These are phyloP conservation scores for Hipposideros armiger DNA, from an alignment of 2,113 vertebrate genomes.

Conservation along the genomic window DNA sequence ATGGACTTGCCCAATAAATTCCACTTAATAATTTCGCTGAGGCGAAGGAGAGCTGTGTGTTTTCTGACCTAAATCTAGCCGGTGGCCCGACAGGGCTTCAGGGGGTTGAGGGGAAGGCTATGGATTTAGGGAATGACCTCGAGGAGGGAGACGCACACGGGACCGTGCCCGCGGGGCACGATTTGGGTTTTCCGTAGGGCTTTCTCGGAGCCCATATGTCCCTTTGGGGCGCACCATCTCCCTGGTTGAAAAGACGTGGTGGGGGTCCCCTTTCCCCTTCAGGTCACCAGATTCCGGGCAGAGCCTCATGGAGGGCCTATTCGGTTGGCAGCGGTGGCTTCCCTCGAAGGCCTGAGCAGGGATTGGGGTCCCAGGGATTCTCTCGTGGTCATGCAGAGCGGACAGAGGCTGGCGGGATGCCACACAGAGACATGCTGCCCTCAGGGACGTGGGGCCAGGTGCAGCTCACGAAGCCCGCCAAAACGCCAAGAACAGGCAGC, in stretches of 20 bases:
- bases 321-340: background rate
- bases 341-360: background rate
- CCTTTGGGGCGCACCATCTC: background rate
- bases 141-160: background rate
- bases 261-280: background rate
- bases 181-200: background rate
- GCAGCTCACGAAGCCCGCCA: background rate
- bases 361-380: slow-evolving; percentile 13
- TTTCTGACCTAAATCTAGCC: slow-evolving; percentile 77
- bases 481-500: slow-evolving; percentile 36
- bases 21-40: slow-evolving; percentile 79
- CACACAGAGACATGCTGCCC: background rate
- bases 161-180: background rate
- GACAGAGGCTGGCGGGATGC: slow-evolving; percentile 37
- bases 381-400: background rate
- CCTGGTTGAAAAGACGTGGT: background rate
- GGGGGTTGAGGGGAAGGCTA: background rate
- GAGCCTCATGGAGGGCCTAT: background rate
- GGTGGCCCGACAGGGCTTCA: slow-evolving; percentile 30
- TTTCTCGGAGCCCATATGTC: slow-evolving; percentile 16
- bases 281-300: slow-evolving; percentile 42
- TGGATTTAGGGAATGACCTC: background rate
- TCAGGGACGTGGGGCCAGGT: slow-evolving; percentile 26
- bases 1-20: slow-evolving; percentile 82
- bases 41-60: slow-evolving; percentile 65